These are phyloP conservation scores for Epizoanthus ramosus DNA, from an alignment of 92 coral and sea anemone genomes.

Conservation along the genomic window DNA sequence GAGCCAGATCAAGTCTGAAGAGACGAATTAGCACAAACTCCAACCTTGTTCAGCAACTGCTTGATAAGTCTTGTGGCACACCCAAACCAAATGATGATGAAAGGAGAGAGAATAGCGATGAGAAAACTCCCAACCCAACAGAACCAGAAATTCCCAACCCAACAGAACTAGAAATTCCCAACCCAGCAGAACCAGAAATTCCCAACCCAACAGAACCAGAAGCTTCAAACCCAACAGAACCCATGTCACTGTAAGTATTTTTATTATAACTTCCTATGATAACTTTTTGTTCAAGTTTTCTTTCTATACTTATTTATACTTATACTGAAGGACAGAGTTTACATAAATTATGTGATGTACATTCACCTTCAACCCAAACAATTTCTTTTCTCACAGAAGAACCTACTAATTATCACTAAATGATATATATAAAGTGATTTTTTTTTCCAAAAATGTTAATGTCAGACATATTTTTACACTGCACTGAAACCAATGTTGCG, in stretches of 20 bases:
- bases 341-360: conserved; percentile 25
- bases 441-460: conserved; percentile 21
- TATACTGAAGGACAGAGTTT: conserved; percentile 32
- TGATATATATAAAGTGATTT: conserved; percentile 13
- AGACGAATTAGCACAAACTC: conserved; percentile 38
- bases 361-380: conserved; percentile 37
- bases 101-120: conserved; percentile 39
- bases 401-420: conserved; percentile 36
- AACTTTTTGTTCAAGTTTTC: conserved; percentile 35
- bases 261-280: conserved; percentile 27
- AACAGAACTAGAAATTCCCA: conserved; percentile 4
- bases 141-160: conserved; percentile 17
- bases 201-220: conserved; percentile 21
- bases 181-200: conserved; percentile 28
- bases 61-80: conserved; percentile 24
- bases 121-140: conserved; percentile 22
- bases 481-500: conserved; percentile 9
- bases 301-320: conserved; percentile 37
- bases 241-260: conserved; percentile 38
- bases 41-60: conserved; percentile 41
- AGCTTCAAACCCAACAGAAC: conserved; percentile 21
- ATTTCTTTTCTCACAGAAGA: conserved; percentile 32
- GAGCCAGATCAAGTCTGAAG: conserved; percentile 47
- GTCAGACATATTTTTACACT: conserved; percentile 29
- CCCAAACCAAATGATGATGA: conserved; percentile 34